phyloP scores from a whole-genome alignment of 2,113 vertebrate species.

The Chloropsis hardwickii region DNA sequence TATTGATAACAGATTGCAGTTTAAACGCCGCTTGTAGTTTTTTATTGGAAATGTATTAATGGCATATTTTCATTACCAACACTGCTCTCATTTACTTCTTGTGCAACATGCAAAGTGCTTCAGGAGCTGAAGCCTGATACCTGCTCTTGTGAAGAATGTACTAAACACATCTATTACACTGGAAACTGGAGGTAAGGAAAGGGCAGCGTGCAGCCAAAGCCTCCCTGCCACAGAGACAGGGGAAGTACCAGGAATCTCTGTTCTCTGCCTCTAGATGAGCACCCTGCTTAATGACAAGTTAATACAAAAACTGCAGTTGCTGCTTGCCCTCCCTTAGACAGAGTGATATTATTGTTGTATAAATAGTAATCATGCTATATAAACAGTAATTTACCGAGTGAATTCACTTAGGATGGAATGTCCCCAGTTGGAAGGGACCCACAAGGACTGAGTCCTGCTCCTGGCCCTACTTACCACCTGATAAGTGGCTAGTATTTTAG shows the following conservation, averaged over 20 bases:
- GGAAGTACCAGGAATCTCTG: background rate
- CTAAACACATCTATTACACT: background rate
- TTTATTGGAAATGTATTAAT: slow-evolving; percentile 35
- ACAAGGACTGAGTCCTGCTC: background rate
- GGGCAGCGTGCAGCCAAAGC: background rate
- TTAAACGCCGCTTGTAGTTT: slow-evolving; percentile 1
- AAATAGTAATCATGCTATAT: background rate
- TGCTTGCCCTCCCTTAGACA: background rate
- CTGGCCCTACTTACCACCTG: background rate
- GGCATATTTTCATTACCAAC: slow-evolving; percentile 45
- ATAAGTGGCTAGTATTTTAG: background rate
- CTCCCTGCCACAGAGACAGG: background rate
- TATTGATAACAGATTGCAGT: slow-evolving; percentile 61
- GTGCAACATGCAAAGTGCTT: background rate
- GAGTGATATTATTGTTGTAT: background rate
- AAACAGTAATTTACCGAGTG: background rate
- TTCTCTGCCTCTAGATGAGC: background rate
- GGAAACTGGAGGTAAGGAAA: background rate
- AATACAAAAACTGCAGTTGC: background rate
- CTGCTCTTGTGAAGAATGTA: background rate
- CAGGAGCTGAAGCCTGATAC: background rate
- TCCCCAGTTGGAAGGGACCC: background rate
- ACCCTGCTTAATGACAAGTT: background rate
- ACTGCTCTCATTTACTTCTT: slow-evolving; percentile 1
- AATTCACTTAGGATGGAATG: background rate